Evolutionary conservation across 2,797 vertebrate species (phyloP), one percentile per base, ranked within the genome.

Genomic region (Fistularia commersonii): DNA sequence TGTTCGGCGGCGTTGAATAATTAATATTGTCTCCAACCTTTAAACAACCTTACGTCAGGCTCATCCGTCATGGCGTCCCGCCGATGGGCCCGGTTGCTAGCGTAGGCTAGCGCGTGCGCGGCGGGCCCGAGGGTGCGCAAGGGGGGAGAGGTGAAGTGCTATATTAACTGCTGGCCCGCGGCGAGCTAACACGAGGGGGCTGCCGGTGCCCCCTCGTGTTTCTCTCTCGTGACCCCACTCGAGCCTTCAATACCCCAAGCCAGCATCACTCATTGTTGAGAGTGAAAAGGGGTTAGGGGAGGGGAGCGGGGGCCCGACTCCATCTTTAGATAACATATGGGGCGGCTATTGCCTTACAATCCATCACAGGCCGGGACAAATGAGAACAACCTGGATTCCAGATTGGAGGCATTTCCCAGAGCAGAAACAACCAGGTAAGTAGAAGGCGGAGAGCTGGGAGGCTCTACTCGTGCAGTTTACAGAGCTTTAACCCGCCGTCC

Each of bases 21-120:
- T 88, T 79, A 87, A 90, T 82, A 79, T 72, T 54, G 72, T 79
- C 77, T 77, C 80, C 86, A 88, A 88, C 87, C 87, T 89, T 90
- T 90, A 84, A 87, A 87, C 86, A 89, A 87, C 82, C 87, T 87
- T 82, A 84, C 61, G 72, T 84, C 79, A 80, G 77, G 76, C 80
- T 87, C 86, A 87, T 89, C 82, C 76, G 79, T 90, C 86, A 89
- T 72, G 72, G 71, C 71, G 33, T 59, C 80, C 78, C 68, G 49
- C 75, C 61, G 77, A 62, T 81, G 64, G 57, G 48, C 55, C 57
- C 32, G 57, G 72, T 72, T 66, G 69, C 77, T 70, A 60, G 71
- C 66, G 48, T 77, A 45, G 51, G 70, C 78, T 59, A 61, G 48
- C 74, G 76, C 76, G 72, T 71, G 74, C 53, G 51, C 66, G 69